These are phyloP conservation scores for Cherax quadricarinatus DNA, from an alignment of 1,140 invertebrate species.

Conservation along the genomic window DNA sequence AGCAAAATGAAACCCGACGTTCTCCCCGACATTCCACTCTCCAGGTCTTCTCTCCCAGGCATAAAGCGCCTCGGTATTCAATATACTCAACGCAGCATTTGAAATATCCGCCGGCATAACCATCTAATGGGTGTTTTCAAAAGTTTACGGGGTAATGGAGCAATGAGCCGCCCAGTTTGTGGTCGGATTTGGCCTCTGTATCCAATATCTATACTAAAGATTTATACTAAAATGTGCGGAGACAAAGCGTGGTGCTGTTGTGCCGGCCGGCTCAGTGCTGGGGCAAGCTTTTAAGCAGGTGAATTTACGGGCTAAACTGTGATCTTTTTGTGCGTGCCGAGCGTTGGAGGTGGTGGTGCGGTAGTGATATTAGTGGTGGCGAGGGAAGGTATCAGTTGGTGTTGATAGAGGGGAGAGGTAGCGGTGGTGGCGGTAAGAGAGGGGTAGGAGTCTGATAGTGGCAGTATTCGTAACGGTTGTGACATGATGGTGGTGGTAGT, in stretches of 20 bases:
- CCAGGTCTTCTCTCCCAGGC: background rate
- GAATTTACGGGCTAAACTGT: slow-evolving; percentile 2
- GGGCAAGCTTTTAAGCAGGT: background rate
- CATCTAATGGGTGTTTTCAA: slow-evolving; percentile 15
- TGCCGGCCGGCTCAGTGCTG: background rate
- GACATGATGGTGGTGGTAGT: background rate
- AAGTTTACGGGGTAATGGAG: slow-evolving; percentile 17
- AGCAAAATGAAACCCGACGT: background rate
- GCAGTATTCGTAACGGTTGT: background rate
- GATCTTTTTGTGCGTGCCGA: background rate
- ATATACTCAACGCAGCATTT: slow-evolving; percentile 5
- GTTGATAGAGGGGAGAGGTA: background rate
- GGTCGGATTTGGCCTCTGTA: slow-evolving; percentile 16
- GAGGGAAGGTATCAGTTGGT: background rate
- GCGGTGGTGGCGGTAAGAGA: background rate
- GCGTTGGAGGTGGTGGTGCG: background rate
- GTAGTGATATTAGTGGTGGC: background rate
- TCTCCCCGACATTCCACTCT: background rate
- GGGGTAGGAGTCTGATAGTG: background rate
- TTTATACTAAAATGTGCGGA: slow-evolving; percentile 12
- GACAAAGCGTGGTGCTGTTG: background rate
- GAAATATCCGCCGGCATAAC: slow-evolving; percentile 9
- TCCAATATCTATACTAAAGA: slow-evolving; percentile 18
- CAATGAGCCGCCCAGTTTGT: slow-evolving; percentile 11
- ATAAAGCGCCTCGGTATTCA: background rate